These are phyloP conservation scores for Danio choprae DNA, from an alignment of 2,797 vertebrate genomes.

Conservation along the genomic window DNA sequence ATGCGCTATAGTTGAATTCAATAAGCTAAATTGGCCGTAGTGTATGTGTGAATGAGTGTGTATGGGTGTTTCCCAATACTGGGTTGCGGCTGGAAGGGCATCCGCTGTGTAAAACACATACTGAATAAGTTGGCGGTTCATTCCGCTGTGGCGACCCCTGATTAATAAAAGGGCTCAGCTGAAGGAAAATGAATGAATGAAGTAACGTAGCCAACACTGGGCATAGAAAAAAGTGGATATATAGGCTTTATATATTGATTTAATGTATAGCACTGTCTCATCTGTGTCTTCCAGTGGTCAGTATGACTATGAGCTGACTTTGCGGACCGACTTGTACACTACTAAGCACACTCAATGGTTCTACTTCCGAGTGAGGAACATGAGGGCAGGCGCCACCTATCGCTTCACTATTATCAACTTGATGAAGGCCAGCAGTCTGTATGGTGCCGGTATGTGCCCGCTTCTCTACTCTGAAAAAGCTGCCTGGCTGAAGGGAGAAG, in stretches of 20 bases:
- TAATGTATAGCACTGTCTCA: neutral
- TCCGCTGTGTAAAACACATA: no score
- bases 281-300: conserved; percentile 74
- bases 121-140: no score
- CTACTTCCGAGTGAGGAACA: conserved; percentile 93
- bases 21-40: no score
- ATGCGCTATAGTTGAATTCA: no score
- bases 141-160: no score
- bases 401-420: conserved; percentile 92
- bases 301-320: conserved; percentile 87
- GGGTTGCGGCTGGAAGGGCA: no score
- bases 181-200: no score
- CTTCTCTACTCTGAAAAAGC: conserved; percentile 89
- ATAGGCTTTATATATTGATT: neutral
- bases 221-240: no score
- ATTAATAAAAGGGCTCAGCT: no score
- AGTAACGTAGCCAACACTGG: no score
- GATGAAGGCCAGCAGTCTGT: conserved; percentile 90
- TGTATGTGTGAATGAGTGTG: no score
- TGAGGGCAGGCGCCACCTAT: conserved; percentile 79
- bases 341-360: conserved; percentile 95
- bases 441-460: conserved; percentile 85
- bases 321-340: conserved; percentile 90
- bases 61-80: no score
- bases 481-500: conserved; percentile 72